Evolutionary conservation across 2,113 vertebrate species (phyloP).

Genomic region (Maccullochella peelii): DNA sequence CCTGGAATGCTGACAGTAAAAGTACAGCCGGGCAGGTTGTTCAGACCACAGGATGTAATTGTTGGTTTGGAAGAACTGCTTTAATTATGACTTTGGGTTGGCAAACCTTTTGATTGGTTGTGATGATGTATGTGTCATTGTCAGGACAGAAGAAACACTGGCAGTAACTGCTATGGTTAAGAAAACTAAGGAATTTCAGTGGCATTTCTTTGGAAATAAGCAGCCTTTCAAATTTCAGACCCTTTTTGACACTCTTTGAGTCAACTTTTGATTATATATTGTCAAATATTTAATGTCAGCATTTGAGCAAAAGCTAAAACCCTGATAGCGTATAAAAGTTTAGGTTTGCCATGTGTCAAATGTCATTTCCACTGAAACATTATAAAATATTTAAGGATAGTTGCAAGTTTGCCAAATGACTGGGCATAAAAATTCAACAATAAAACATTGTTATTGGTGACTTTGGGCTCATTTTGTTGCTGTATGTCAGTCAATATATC

Average conservation of each 20-base stretch:
- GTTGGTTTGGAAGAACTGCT: conserved; percentile 50
- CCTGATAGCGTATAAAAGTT: neutral
- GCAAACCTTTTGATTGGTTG: conserved; percentile 38
- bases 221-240: neutral
- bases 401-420: neutral
- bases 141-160: conserved; percentile 9
- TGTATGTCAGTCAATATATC: neutral
- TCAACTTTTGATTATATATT: neutral
- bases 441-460: neutral
- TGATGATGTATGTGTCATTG: conserved; percentile 51
- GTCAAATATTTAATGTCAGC: neutral
- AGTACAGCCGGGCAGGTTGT: conserved; percentile 55
- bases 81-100: conserved; percentile 51
- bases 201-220: neutral
- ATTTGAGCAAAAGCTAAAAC: neutral
- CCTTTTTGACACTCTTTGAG: neutral
- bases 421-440: neutral
- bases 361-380: neutral
- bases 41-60: conserved; percentile 53
- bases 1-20: conserved; percentile 62
- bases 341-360: neutral
- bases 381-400: neutral
- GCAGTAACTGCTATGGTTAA: neutral
- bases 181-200: neutral
- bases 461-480: conserved; percentile 1